Evolutionary conservation across 2,797 vertebrate genomes (phyloP).

Genomic region (Ceryle rudis): DNA sequence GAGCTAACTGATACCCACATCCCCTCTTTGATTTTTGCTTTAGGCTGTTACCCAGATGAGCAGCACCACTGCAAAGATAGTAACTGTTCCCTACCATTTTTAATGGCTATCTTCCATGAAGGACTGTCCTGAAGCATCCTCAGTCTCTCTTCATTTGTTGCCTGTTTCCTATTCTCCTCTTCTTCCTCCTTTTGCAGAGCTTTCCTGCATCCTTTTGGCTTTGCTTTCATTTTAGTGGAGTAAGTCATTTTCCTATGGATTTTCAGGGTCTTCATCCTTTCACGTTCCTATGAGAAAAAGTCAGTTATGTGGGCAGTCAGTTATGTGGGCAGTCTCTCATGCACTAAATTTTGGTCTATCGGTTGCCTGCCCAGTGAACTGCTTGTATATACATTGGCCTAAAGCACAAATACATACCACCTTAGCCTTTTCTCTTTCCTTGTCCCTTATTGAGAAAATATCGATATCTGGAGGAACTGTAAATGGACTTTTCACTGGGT

Average conservation of each 20-base stretch:
- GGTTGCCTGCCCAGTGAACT: neutral
- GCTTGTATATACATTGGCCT: neutral
- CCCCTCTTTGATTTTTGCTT: neutral
- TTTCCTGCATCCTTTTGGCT: conserved; percentile 66
- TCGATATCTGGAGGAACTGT: conserved; percentile 77
- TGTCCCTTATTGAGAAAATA: conserved; percentile 78
- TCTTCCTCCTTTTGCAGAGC: conserved; percentile 73
- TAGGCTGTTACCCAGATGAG: neutral
- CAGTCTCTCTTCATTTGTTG: conserved; percentile 30
- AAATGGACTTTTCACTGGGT: conserved; percentile 82
- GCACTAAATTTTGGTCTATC: neutral
- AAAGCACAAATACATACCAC: conserved; percentile 67
- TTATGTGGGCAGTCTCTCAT: neutral
- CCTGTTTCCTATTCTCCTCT: conserved; percentile 42
- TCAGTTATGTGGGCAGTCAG: no score
- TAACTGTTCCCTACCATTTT: conserved; percentile 76
- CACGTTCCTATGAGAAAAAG: conserved; percentile 79
- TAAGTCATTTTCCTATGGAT: conserved; percentile 84
- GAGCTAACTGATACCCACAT: neutral
- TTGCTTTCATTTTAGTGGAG: conserved; percentile 72
- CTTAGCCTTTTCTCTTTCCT: conserved; percentile 75
- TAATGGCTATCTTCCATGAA: conserved; percentile 76
- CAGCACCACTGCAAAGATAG: neutral
- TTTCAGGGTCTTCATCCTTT: conserved; percentile 78
- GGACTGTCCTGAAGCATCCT: conserved; percentile 17